These are phyloP conservation scores for Mareca penelope DNA, from an alignment of 2,797 vertebrate genomes.

Conservation along the genomic window DNA sequence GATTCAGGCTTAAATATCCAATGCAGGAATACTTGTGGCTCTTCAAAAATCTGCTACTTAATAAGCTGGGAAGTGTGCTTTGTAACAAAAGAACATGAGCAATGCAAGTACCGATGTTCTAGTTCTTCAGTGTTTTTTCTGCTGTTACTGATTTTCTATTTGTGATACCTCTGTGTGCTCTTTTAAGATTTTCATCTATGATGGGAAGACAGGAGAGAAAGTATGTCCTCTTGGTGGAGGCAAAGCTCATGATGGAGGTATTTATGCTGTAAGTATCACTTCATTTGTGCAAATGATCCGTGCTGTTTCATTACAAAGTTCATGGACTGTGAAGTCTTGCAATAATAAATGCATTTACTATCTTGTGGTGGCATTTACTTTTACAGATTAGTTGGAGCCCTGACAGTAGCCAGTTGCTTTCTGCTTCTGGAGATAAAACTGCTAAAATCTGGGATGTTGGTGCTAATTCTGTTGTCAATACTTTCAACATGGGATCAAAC, in stretches of 20 bases:
- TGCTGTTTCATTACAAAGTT: not conserved
- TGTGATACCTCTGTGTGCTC: not conserved
- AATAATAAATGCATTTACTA: not conserved
- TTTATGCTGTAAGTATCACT: conserved; percentile 91
- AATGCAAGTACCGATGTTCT: not conserved
- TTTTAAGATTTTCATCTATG: conserved; percentile 88
- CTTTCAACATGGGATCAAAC: conserved; percentile 89
- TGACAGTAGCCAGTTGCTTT: conserved; percentile 91
- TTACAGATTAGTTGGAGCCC: conserved; percentile 89
- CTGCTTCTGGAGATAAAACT: conserved; percentile 96
- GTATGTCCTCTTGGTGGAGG: conserved; percentile 83
- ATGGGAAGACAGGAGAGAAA: conserved; percentile 87
- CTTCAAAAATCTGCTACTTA: not conserved
- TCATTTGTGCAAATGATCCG: not conserved
- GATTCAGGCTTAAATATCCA: not conserved
- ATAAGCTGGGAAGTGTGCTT: not conserved
- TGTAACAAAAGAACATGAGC: not conserved
- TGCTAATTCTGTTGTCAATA: conserved; percentile 84
- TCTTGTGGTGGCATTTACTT: conserved; percentile 36
- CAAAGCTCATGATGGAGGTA: conserved; percentile 92
- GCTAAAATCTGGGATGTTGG: conserved; percentile 95
- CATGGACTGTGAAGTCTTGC: not conserved
- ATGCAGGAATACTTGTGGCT: not conserved
- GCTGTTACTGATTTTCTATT: not conserved
- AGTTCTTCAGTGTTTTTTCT: accelerated